Percentiles rank a stretch among this genome's conserved stretches.
Conservation (phyloP, 2,113 vertebrate genomes). For the Chelonoidis abingdonii region DNA sequence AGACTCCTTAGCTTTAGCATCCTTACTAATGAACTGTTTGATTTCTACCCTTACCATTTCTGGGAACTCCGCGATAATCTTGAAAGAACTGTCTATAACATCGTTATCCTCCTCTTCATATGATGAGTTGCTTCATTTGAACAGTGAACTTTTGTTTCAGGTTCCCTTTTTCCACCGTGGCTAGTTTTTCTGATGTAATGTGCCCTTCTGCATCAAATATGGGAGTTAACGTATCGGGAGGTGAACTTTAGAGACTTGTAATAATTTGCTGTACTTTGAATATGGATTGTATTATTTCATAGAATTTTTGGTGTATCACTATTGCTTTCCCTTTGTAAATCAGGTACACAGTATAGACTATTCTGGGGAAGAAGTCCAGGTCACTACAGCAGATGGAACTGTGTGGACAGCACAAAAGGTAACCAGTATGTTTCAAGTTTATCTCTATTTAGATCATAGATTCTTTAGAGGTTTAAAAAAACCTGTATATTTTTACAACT, state of each 20-base stretch:
- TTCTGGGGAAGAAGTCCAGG: conserved; percentile 88
- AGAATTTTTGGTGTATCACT: background rate
- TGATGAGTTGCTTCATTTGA: background rate
- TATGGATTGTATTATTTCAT: background rate
- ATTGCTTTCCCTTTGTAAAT: background rate
- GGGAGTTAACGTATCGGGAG: background rate
- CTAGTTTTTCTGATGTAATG: background rate
- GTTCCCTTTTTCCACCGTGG: background rate
- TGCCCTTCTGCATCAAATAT: background rate
- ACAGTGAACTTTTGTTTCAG: background rate
- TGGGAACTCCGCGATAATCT: background rate
- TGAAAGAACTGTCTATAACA: background rate
- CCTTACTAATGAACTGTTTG: too few species aligned
- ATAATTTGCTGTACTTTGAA: background rate
- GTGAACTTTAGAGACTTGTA: background rate
- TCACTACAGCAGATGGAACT: conserved; percentile 84
- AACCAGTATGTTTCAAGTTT: background rate
- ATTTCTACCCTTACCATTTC: background rate
- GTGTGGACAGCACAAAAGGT: conserved; percentile 93
- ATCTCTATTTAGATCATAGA: background rate
- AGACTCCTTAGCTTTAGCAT: background rate
- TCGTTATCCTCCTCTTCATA: background rate
- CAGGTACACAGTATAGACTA: conserved; percentile 90
- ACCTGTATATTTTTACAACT: background rate
- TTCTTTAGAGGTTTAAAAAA: background rate